Conservation (phyloP, 2,797 vertebrate genomes). For the Trematomus bernacchii region DNA sequence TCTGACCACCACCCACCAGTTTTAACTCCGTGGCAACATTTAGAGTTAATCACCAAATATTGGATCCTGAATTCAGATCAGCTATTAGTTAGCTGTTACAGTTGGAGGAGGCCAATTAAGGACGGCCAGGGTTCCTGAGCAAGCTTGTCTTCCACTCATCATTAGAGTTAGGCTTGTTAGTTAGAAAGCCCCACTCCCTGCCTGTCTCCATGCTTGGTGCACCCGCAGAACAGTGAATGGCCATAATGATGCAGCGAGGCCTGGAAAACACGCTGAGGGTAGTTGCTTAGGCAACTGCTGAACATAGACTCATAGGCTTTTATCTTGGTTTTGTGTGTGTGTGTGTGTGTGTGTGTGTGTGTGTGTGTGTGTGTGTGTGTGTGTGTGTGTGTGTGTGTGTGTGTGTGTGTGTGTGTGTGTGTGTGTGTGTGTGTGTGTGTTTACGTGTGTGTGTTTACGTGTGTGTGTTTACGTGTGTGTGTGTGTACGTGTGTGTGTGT, state of each 20-base stretch:
- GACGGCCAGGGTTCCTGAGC: conserved; percentile 67
- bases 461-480: conserved; percentile 5
- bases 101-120: conserved; percentile 81
- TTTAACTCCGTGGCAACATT: conserved; percentile 53
- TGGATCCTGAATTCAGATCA: conserved; percentile 79
- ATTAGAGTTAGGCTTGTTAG: conserved; percentile 82
- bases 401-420: conserved; percentile 28
- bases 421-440: conserved; percentile 5
- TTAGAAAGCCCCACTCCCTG: conserved; percentile 46
- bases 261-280: conserved; percentile 62
- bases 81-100: conserved; percentile 73
- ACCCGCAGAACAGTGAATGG: conserved; percentile 23
- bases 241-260: conserved; percentile 64
- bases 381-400: conserved; percentile 20
- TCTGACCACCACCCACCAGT: background rate
- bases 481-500: conserved; percentile 19
- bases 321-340: conserved; percentile 25
- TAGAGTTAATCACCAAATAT: conserved; percentile 66
- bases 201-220: conserved; percentile 41
- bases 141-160: conserved; percentile 72
- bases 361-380: conserved; percentile 26
- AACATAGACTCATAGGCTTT: conserved; percentile 43
- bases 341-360: conserved; percentile 17
- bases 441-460: conserved; percentile 22
- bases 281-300: conserved; percentile 76